Evolutionary conservation across 2,113 vertebrate genomes (phyloP).

Genomic region (Brienomyrus brachyistius): DNA sequence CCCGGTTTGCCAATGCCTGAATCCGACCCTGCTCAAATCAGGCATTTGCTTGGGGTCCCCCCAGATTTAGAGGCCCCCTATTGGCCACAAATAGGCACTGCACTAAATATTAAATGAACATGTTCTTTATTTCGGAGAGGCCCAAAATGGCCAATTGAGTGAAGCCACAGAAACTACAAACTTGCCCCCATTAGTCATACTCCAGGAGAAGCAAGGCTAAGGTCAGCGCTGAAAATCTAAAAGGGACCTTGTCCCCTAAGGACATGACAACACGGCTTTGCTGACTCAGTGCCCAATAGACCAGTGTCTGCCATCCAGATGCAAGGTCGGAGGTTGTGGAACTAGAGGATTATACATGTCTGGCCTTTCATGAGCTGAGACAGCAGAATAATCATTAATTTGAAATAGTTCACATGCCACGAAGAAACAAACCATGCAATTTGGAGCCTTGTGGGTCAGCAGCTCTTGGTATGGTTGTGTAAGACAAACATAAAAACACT

Average conservation of each 20-base stretch:
- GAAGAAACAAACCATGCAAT: background rate
- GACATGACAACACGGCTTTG: background rate
- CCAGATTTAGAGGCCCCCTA: background rate
- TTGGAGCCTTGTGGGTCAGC: background rate
- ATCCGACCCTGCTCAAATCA: background rate
- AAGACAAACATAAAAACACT: background rate
- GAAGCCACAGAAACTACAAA: too few relatives aligned
- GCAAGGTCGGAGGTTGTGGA: background rate
- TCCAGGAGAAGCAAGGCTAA: background rate
- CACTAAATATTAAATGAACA: background rate
- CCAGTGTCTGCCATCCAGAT: background rate
- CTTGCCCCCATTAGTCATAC: too few relatives aligned
- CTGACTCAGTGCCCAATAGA: background rate
- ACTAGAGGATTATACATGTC: background rate
- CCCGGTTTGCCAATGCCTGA: background rate
- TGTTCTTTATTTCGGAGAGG: background rate
- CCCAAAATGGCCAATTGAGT: background rate
- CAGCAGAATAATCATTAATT: background rate
- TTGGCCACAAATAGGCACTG: background rate
- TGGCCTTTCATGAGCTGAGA: background rate
- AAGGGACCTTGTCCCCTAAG: background rate
- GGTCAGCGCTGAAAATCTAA: background rate
- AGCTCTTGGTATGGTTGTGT: background rate
- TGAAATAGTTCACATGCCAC: background rate
- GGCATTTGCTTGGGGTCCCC: background rate